These are phyloP conservation scores for Oostethus manadensis DNA, from an alignment of 2,113 vertebrate genomes.

Conservation along the genomic window DNA sequence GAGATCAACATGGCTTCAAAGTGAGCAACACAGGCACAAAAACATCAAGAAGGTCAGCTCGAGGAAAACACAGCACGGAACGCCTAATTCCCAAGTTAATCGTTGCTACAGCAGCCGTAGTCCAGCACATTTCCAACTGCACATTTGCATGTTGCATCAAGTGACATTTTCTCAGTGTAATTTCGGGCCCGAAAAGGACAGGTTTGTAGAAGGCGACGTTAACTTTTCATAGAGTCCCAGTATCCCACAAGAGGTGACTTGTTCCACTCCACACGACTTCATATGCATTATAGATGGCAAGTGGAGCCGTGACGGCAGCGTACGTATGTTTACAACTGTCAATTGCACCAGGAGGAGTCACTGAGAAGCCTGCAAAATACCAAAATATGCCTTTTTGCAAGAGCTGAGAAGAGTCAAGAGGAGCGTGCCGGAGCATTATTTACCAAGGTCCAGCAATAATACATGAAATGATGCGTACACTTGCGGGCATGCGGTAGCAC, in stretches of 20 bases:
- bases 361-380: conserved; percentile 31
- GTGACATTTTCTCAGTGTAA: conserved; percentile 27
- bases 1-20: conserved; percentile 43
- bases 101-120: no score
- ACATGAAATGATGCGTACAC: conserved; percentile 40
- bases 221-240: conserved; percentile 54
- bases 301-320: conserved; percentile 31
- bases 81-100: no score
- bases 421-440: conserved; percentile 40
- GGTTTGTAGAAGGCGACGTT: conserved; percentile 42
- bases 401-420: conserved; percentile 28
- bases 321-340: conserved; percentile 66
- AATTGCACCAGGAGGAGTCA: conserved; percentile 45
- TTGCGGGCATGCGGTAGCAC: conserved; percentile 20
- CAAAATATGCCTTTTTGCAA: conserved; percentile 12
- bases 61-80: background rate
- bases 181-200: conserved; percentile 26
- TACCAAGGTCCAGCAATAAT: conserved; percentile 50
- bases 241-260: conserved; percentile 46
- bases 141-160: conserved; percentile 18
- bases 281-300: conserved; percentile 61
- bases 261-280: conserved; percentile 36
- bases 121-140: conserved; percentile 5
- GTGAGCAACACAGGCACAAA: conserved; percentile 24
- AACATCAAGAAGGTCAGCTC: conserved; percentile 18